These are phyloP conservation scores for Eulemur rubriventer DNA, from an alignment of 2,797 vertebrate species.

Conservation along the genomic window DNA sequence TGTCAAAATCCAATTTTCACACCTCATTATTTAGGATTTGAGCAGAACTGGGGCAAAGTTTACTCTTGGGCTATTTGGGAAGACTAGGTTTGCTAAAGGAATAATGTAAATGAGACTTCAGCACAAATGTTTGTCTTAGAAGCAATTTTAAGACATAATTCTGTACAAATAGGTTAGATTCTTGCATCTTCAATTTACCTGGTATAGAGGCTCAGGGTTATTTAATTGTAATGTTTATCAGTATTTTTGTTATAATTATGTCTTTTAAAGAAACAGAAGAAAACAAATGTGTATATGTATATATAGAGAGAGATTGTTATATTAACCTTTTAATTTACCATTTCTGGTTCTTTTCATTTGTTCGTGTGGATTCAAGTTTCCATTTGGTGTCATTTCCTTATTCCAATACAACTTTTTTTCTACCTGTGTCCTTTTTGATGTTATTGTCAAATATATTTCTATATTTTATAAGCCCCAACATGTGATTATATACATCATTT, in stretches of 20 bases:
- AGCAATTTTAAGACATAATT: conserved; percentile 14
- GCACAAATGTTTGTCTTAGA: conserved; percentile 19
- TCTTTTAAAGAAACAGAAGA: conserved; percentile 14
- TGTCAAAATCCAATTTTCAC: conserved; percentile 14
- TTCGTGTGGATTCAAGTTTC: conserved; percentile 23
- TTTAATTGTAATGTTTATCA: background rate
- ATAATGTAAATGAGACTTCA: conserved; percentile 20
- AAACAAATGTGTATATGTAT: background rate
- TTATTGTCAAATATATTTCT: background rate
- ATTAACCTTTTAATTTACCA: background rate
- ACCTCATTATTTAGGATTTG: conserved; percentile 20
- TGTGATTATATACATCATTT: background rate
- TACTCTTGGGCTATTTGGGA: background rate
- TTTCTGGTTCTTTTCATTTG: conserved; percentile 35
- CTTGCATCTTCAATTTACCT: background rate
- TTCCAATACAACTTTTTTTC: background rate
- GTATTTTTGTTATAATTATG: conserved; percentile 13
- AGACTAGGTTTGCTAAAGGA: conserved; percentile 13
- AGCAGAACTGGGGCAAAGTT: conserved; percentile 30
- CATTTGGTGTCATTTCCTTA: background rate
- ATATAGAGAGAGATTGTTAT: too few species aligned
- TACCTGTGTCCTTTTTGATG: background rate
- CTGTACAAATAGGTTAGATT: background rate
- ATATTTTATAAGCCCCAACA: background rate
- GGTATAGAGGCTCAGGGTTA: background rate